Percentiles rank a stretch among this genome's conserved stretches.
Evolutionary conservation across 2,113 vertebrate genomes (phyloP).

Genomic region (Tragelaphus scriptus): DNA sequence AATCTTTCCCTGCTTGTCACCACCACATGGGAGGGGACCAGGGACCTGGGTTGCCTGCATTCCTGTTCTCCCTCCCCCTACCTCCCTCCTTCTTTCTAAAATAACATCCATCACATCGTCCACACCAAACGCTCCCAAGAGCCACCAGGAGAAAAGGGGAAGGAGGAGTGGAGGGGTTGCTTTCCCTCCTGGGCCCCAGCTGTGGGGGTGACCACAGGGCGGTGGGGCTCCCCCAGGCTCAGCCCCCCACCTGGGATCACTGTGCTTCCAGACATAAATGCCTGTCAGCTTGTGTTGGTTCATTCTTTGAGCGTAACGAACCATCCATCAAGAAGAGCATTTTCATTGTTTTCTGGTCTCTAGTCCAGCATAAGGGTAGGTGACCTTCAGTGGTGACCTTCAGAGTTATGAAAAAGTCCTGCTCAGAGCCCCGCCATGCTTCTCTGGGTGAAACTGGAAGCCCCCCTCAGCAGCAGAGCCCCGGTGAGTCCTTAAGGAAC

Average conservation of each 20-base stretch:
- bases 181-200: neutral
- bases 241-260: rapidly evolving
- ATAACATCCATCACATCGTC: neutral
- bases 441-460: neutral
- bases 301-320: neutral
- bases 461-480: neutral
- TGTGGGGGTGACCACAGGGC: rapidly evolving
- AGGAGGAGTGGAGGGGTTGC: no score
- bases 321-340: neutral
- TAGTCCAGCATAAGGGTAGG: neutral
- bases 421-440: neutral
- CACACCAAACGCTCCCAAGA: neutral
- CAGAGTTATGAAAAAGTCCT: neutral
- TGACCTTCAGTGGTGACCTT: neutral
- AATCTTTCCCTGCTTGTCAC: no score
- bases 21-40: neutral
- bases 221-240: neutral
- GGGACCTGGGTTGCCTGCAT: neutral
- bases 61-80: neutral
- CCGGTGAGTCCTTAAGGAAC: rapidly evolving
- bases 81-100: neutral
- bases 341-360: neutral
- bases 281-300: neutral
- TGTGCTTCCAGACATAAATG: neutral
- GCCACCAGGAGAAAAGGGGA: rapidly evolving